These are phyloP conservation scores for Drosophila niveifrons DNA, from an alignment of 2,888 invertebrate species.

Conservation along the genomic window DNA sequence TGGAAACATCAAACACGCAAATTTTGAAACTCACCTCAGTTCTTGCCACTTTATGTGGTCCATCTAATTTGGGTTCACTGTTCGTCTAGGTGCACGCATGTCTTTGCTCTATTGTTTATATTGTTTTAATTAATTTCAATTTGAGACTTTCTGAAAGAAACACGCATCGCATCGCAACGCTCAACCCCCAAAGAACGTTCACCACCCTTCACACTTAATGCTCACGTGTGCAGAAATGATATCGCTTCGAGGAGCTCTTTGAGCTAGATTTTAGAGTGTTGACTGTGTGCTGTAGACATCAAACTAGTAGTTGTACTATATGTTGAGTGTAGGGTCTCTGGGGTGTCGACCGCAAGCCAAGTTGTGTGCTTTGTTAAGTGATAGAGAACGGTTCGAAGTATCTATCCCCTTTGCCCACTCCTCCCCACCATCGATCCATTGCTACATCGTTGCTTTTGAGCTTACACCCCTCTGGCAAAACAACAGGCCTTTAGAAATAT, in stretches of 20 bases:
- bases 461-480: constrained; percentile 5
- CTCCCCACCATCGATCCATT: background rate
- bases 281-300: constrained; percentile 1
- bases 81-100: constrained; percentile 33
- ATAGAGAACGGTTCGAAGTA: constrained; percentile 46
- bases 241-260: constrained; percentile 45
- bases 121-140: constrained; percentile 76
- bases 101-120: constrained; percentile 64
- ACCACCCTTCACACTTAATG: constrained; percentile 39
- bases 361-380: constrained; percentile 68
- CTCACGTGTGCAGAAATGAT: constrained; percentile 70
- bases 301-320: background rate
- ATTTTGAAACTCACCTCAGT: too few relatives aligned
- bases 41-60: background rate
- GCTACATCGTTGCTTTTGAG: too few relatives aligned
- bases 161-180: constrained; percentile 32
- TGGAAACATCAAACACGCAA: too few relatives aligned
- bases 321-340: constrained; percentile 18
- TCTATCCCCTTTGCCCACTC: background rate
- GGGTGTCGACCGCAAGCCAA: constrained; percentile 62
- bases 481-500: constrained; percentile 55
- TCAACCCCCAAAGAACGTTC: constrained; percentile 2
- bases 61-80: constrained; percentile 26
- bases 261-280: constrained; percentile 54
- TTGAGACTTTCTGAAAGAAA: constrained; percentile 53